Evolutionary conservation across 2,113 vertebrate species (phyloP).

Genomic region (Microcebus tavaratra): DNA sequence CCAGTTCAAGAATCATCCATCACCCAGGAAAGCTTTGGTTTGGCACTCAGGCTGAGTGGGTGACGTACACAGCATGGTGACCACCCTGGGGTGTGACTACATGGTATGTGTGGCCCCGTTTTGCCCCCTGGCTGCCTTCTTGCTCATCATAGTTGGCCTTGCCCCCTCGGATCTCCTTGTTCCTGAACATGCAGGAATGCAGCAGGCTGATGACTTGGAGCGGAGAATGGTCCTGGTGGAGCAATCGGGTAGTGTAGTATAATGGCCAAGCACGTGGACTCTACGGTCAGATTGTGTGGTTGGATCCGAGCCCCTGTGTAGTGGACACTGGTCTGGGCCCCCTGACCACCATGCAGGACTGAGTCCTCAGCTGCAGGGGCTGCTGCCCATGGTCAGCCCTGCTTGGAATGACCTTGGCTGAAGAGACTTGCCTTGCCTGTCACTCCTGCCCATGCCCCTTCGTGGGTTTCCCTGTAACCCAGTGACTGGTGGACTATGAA

Average conservation of each 20-base stretch:
- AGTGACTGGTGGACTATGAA: neutral
- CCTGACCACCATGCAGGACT: neutral
- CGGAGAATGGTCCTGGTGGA: neutral
- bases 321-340: neutral
- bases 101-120: neutral
- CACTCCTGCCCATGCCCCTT: neutral
- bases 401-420: neutral
- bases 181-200: neutral
- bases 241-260: neutral
- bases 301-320: neutral
- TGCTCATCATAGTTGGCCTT: neutral
- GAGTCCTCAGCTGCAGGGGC: neutral
- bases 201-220: neutral
- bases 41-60: neutral
- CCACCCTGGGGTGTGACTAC: neutral
- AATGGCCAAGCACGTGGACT: neutral
- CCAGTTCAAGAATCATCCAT: neutral
- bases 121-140: neutral
- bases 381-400: neutral
- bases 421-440: neutral
- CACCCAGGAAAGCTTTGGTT: neutral
- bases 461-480: neutral
- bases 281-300: neutral
- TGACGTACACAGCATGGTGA: neutral
- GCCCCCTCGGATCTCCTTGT: neutral